Conservation (phyloP, 2,888 invertebrate species). For the Alviniconcha strummeri region DNA sequence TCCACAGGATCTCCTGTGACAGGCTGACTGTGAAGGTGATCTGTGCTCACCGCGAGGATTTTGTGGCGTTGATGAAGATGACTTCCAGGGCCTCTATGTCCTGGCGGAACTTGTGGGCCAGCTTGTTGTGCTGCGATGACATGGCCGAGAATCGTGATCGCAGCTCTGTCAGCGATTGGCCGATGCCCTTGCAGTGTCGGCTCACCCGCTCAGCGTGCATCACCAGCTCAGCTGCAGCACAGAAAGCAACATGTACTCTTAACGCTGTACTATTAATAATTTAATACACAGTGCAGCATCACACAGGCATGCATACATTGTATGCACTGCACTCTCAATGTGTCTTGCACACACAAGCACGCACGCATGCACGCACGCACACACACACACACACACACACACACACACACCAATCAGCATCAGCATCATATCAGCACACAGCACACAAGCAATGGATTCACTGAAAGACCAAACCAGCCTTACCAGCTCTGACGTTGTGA, state of each 20-base stretch:
- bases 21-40: no score
- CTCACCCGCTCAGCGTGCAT: conserved; percentile 72
- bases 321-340: no score
- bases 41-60: conserved; percentile 65
- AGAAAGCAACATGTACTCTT: not conserved
- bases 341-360: no score
- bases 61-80: conserved; percentile 71
- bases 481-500: conserved; percentile 73
- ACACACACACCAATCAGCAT: no score
- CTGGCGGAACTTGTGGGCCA: conserved; percentile 65
- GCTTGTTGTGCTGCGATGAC: conserved; percentile 66
- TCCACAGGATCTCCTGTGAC: no score
- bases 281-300: no score
- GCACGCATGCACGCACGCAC: no score
- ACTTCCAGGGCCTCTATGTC: conserved; percentile 69
- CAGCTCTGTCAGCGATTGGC: conserved; percentile 68
- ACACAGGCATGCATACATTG: no score
- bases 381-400: no score
- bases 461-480: not conserved
- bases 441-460: no score
- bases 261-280: no score
- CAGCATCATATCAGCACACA: no score
- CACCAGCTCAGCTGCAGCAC: conserved; percentile 69
- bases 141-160: conserved; percentile 63
- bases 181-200: conserved; percentile 71